phyloP scores from a whole-genome alignment of 1,140 invertebrate genomes.

The Psix sp. region DNA sequence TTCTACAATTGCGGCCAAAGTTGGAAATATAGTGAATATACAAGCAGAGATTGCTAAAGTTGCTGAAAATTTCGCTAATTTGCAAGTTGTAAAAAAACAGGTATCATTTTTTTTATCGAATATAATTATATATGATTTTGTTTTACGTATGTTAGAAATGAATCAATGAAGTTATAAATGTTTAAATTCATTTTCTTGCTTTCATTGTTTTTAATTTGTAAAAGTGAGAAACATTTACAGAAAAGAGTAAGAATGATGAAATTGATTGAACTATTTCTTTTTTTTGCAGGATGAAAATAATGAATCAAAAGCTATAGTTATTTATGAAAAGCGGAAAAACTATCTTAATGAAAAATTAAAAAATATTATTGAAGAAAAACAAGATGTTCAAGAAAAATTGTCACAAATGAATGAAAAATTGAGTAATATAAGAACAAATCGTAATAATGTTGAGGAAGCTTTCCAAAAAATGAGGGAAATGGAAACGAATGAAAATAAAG shows the following conservation, averaged over 20 bases:
- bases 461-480: conserved; percentile 74
- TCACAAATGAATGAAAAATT: conserved; percentile 58
- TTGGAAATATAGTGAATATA: conserved; percentile 76
- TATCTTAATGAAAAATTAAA: conserved; percentile 73
- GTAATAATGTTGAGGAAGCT: conserved; percentile 63
- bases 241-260: too few species aligned
- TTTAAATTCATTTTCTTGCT: too few species aligned
- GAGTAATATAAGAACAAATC: conserved; percentile 58
- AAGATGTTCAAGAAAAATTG: conserved; percentile 67
- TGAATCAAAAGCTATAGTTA: conserved; percentile 34
- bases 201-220: too few species aligned
- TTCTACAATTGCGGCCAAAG: conserved; percentile 71
- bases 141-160: too few species aligned
- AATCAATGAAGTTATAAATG: too few species aligned
- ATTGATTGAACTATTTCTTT: conserved; percentile 8
- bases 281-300: conserved; percentile 19
- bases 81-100: conserved; percentile 54
- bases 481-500: conserved; percentile 76
- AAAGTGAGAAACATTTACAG: too few species aligned
- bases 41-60: conserved; percentile 78
- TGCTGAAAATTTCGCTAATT: conserved; percentile 77
- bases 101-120: conserved; percentile 54
- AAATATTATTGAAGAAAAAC: conserved; percentile 73
- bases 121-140: too few species aligned
- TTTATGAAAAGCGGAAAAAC: conserved; percentile 79